phyloP scores from a whole-genome alignment of 2,113 vertebrate species.

The Oplegnathus fasciatus region DNA sequence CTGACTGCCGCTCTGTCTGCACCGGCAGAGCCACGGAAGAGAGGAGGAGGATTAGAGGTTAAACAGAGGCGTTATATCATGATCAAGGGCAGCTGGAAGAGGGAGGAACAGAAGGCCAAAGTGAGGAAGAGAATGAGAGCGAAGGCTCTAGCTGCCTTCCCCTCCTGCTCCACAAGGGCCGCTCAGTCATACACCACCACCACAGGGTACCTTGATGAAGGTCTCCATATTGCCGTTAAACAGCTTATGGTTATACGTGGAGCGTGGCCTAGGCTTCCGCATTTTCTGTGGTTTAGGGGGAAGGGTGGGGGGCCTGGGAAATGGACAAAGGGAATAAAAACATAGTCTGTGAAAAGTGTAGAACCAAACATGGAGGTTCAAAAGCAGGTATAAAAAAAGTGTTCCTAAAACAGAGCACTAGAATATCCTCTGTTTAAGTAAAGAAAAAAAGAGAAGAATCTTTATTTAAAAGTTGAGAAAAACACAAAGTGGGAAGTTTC shows the following conservation, averaged over 20 bases:
- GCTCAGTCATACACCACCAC: slow-evolving; percentile 83
- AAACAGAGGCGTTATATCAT: slow-evolving; percentile 71
- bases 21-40: slow-evolving; percentile 34
- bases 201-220: slow-evolving; percentile 97
- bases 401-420: neutral
- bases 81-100: slow-evolving; percentile 68
- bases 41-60: slow-evolving; percentile 74
- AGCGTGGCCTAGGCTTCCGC: slow-evolving; percentile 99
- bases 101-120: slow-evolving; percentile 65
- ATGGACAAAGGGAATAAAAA: slow-evolving; percentile 83
- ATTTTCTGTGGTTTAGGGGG: slow-evolving; percentile 99
- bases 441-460: neutral
- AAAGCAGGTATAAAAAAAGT: slow-evolving; percentile 7
- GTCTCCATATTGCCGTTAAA: slow-evolving; percentile 99
- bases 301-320: slow-evolving; percentile 96
- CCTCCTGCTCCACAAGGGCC: slow-evolving; percentile 82
- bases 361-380: slow-evolving; percentile 12
- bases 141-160: slow-evolving; percentile 83
- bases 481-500: slow-evolving; percentile 1
- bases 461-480: slow-evolving; percentile 30
- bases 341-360: slow-evolving; percentile 59
- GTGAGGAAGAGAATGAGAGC: slow-evolving; percentile 63
- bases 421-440: neutral
- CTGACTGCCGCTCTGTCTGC: slow-evolving; percentile 54
- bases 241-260: slow-evolving; percentile 98